phyloP scores from a whole-genome alignment of 2,113 vertebrate species.

The Zootoca vivipara region DNA sequence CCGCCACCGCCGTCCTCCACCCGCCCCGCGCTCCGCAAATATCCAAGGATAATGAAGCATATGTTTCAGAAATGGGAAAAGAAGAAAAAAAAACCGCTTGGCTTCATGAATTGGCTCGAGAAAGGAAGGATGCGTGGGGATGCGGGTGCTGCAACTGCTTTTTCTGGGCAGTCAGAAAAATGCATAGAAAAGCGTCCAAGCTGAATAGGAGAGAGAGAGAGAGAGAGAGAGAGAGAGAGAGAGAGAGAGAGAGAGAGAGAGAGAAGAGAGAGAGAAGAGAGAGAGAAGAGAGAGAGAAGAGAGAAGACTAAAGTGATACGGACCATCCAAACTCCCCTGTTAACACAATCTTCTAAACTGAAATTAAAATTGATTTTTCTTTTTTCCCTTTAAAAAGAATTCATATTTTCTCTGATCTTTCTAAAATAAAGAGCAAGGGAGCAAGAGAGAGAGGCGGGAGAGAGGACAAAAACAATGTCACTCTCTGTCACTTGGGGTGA shows the following conservation, averaged over 20 bases:
- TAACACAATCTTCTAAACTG: slow-evolving; percentile 77
- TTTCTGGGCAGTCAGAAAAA: background rate
- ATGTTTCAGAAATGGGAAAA: background rate
- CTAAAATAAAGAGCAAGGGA: slow-evolving; percentile 75
- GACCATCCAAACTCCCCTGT: slow-evolving; percentile 60
- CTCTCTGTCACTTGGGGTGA: background rate
- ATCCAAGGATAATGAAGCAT: background rate
- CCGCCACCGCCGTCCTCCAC: background rate
- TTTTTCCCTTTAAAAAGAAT: slow-evolving; percentile 77
- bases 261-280: too few species aligned
- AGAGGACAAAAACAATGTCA: background rate
- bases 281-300: too few species aligned
- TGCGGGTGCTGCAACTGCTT: background rate
- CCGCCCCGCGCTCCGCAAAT: background rate
- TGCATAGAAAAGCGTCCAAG: background rate
- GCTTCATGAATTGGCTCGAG: background rate
- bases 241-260: too few species aligned
- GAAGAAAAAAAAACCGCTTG: background rate
- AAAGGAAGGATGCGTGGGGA: rapidly evolving
- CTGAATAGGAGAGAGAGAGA: background rate
- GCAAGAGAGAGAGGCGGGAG: slow-evolving; percentile 6
- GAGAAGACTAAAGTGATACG: background rate
- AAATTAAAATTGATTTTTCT: slow-evolving; percentile 74
- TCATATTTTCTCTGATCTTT: slow-evolving; percentile 83
- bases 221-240: too few species aligned